Evolutionary conservation across 2,888 invertebrate genomes (phyloP), one percentile per base, ranked within the genome.

Genomic region (Cecidostiba fungosa): DNA sequence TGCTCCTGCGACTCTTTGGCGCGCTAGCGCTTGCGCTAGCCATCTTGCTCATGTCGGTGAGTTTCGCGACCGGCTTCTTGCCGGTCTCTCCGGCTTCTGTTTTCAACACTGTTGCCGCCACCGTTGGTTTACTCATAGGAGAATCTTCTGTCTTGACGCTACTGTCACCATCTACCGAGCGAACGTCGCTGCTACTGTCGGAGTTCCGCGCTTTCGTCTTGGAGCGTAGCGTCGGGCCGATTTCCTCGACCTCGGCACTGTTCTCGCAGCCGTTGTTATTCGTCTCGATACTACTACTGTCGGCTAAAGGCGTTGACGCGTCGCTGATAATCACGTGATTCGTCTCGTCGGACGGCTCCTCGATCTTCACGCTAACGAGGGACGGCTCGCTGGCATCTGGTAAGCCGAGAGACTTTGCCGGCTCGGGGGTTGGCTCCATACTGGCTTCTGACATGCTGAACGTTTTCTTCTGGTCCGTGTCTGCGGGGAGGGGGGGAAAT

Each of bases 191-290:
- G 50, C 77, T 36, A 10, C 87, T 85, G 2, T 92, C 92, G 6
- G 89, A 89, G 66, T 88, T 91, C 50, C 91, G 91, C 5, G 91
- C 91, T 87, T 93, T 93, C 59, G 92, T 92, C 86, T 93, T 93
- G 1, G 93, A 93, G 19, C 93, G 90, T 70, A 93, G 87, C 69
- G 89, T 92, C 39, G 93, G 93, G 5, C 87, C 87, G 16, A 80
- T 77, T 5, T 87, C 87, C 3, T 73, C 84, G 50, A 59, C 70
- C 4, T 32, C 39, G 16, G 36, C 47, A n/a, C 23, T 29, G n/a
- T 3, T 5, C 16, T 92, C 92, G 85, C 91, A 92, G 84, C 92
- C 90, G 76, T 92, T 93, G 80, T 93, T 93, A 84, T 92, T 93
- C 47, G 92, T 92, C 82, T 93, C 93, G 62, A 90, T 78, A 8